Evolutionary conservation across 2,113 vertebrate species (phyloP), one percentile per base, ranked within the genome.

Genomic region (Pholis gunnellus): DNA sequence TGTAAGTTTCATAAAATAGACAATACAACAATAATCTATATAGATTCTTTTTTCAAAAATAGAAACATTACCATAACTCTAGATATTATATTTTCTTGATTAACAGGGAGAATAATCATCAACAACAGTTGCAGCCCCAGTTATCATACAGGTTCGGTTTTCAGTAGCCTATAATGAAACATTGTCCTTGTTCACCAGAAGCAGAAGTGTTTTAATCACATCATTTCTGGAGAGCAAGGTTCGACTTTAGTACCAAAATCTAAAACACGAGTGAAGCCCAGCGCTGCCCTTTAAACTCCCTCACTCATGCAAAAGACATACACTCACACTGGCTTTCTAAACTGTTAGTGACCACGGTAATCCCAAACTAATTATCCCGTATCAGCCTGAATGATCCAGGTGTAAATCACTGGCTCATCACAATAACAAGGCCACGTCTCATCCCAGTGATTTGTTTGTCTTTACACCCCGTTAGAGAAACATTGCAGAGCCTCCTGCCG

Each of bases 371-470:
- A 90, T 90, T 74, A 89, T 79, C 85, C 77, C 72, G 50, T 79
- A 90, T 89, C 79, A 84, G 48, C 57, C 60, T 40, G 54, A 87
- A 70, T 84, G 72, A 88, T 90, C 87, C 89, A 89, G 88, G 86
- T 92, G 89, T 94, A 91, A 93, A 92, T 92, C 88, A 75, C 81
- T 46, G 68, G 78, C 86, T 89, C 75, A 82, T 91, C 89, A 85
- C 86, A 88, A 84, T 14, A 85, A 87, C 89, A 89, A 79, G 69
- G 31, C 56, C 67, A 66, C 5, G 44, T 86, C 87, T 88, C 79
- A 85, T 87, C 82, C 84, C 48, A 60, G 84, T 91, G 83, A 94
- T 93, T 91, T 92, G 93, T 94, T 94, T 92, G 89, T 93, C 92
- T 93, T 94, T 89, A 90, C 92, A 92, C 92, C 84, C 90, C 50